A percentile compares a stretch with the other conserved stretches of the same genome.
These are phyloP conservation scores for Papilio glaucus DNA, from an alignment of 1,140 invertebrate species.

Conservation along the genomic window DNA sequence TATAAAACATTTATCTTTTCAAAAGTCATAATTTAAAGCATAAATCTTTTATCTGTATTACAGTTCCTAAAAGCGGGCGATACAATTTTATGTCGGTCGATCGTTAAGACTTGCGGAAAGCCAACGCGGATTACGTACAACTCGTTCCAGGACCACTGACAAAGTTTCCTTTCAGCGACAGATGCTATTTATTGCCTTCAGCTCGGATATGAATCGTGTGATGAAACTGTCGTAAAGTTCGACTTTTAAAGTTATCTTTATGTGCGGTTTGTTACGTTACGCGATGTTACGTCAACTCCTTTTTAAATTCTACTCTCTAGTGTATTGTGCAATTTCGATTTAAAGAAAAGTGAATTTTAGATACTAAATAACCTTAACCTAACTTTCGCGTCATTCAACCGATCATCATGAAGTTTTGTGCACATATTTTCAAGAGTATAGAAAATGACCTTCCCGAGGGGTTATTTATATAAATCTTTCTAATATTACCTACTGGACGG, in stretches of 20 bases:
- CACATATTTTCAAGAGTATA: too few species aligned
- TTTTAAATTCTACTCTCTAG: not conserved
- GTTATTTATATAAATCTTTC: too few species aligned
- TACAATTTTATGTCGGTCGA: constrained; percentile 37
- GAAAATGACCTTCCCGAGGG: too few species aligned
- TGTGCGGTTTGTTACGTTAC: constrained; percentile 5
- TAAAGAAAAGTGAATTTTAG: not conserved
- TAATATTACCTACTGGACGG: too few species aligned
- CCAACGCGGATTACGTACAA: constrained; percentile 36
- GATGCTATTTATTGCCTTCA: constrained; percentile 36
- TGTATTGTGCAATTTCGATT: not conserved
- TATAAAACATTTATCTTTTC: constrained; percentile 10
- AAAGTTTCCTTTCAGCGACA: constrained; percentile 37
- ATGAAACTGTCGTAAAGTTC: constrained; percentile 30
- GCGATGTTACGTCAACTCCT: not conserved
- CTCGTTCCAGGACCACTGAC: constrained; percentile 37
- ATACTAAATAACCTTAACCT: too few species aligned
- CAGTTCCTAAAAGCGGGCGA: constrained; percentile 25
- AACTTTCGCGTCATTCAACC: too few species aligned
- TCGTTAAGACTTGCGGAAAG: constrained; percentile 35
- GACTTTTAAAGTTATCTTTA: constrained; percentile 31
- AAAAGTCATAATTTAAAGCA: constrained; percentile 11
- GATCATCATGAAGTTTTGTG: too few species aligned
- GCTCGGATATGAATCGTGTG: constrained; percentile 29
- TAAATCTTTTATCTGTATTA: constrained; percentile 27